These are phyloP conservation scores for Temnothorax ravouxi DNA, from an alignment of 2,888 invertebrate species.

Conservation along the genomic window DNA sequence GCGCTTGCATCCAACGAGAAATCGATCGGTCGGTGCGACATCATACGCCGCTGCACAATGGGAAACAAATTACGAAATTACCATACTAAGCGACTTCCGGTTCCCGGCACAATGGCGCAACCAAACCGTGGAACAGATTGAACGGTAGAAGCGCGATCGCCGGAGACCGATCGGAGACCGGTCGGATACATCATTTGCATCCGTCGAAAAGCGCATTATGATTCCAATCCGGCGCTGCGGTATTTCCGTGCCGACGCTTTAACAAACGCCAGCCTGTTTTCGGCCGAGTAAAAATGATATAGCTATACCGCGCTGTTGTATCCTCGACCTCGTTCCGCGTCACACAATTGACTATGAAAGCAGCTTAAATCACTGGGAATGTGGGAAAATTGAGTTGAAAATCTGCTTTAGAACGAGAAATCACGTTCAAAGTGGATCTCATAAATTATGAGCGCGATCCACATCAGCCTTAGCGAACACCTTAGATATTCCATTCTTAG, in stretches of 20 bases:
- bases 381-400: constrained; percentile 17
- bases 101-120: constrained; percentile 70
- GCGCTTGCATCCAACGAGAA: constrained; percentile 74
- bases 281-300: constrained; percentile 1
- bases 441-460: constrained; percentile 15
- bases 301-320: background rate
- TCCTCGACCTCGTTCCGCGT: background rate
- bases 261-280: constrained; percentile 35
- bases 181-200: constrained; percentile 73
- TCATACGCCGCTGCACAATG: constrained; percentile 78
- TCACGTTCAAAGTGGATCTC: constrained; percentile 3
- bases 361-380: constrained; percentile 2
- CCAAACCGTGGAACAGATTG: constrained; percentile 69
- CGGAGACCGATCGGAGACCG: constrained; percentile 61
- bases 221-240: constrained; percentile 43
- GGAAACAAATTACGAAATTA: constrained; percentile 82
- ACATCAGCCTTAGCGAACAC: background rate
- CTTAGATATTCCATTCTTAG: constrained; percentile 29
- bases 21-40: constrained; percentile 77
- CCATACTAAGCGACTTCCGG: constrained; percentile 81
- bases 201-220: constrained; percentile 60
- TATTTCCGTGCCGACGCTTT: constrained; percentile 41
- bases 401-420: constrained; percentile 6
- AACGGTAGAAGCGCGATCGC: constrained; percentile 57
- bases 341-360: constrained; percentile 7